Evolutionary conservation across 1,140 invertebrate species (phyloP).

Genomic region (Rhagoletis zephyria): DNA sequence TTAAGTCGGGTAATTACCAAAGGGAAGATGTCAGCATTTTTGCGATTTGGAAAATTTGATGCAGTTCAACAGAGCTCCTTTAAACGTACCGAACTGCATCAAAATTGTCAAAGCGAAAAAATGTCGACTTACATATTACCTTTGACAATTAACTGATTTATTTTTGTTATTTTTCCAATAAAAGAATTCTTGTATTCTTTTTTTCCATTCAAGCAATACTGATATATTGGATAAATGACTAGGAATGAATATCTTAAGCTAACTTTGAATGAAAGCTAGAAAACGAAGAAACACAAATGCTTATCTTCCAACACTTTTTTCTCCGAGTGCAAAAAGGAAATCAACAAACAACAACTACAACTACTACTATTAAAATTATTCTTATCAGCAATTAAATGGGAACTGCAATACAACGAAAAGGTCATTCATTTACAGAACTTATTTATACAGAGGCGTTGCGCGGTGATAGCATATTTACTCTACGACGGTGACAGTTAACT

Average conservation of each 20-base stretch:
- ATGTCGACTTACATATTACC: too few relatives aligned
- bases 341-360: background rate
- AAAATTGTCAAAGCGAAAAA: too few relatives aligned
- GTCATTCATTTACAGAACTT: slow-evolving; percentile 34
- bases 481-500: background rate
- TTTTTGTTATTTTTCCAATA: too few relatives aligned
- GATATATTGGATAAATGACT: background rate
- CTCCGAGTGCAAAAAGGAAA: slow-evolving; percentile 18
- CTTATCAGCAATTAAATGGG: slow-evolving; percentile 45
- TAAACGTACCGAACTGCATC: too few relatives aligned
- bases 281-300: background rate
- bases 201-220: too few relatives aligned
- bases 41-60: too few relatives aligned
- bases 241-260: background rate
- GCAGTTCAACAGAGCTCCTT: too few relatives aligned
- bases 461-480: background rate
- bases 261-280: background rate
- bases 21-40: too few relatives aligned
- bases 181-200: too few relatives aligned
- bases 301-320: slow-evolving; percentile 14
- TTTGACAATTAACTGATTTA: too few relatives aligned
- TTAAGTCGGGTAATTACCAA: too few relatives aligned
- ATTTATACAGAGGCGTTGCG: background rate
- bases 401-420: background rate
- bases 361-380: slow-evolving; percentile 41